These are phyloP conservation scores for Abrostola triplasia DNA, from an alignment of 2,888 invertebrate species.

Conservation along the genomic window DNA sequence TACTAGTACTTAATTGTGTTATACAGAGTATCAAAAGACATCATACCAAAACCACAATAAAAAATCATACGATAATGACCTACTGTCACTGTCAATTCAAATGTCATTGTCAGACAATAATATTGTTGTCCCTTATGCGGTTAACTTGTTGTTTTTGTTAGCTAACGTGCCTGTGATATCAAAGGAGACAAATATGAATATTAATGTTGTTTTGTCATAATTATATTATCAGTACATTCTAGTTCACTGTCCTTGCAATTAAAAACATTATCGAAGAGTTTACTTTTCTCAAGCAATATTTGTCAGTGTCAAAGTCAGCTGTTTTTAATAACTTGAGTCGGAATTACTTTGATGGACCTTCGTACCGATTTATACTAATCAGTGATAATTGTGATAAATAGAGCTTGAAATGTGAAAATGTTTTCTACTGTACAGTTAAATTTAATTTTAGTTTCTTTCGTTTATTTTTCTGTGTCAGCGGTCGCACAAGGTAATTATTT, in stretches of 20 bases:
- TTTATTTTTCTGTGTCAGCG: constrained; percentile 20
- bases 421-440: constrained; percentile 4
- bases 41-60: too few relatives aligned
- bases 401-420: constrained; percentile 23
- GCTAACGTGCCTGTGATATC: constrained; percentile 9
- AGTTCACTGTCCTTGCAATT: constrained; percentile 5
- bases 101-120: constrained; percentile 2
- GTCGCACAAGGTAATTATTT: constrained; percentile 48
- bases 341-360: constrained; percentile 1
- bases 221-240: constrained; percentile 12
- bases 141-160: background rate
- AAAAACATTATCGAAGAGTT: background rate
- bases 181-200: constrained; percentile 27
- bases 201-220: constrained; percentile 6
- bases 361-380: background rate
- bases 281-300: constrained; percentile 3
- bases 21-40: too few relatives aligned
- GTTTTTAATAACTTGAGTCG: constrained; percentile 20
- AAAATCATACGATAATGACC: too few relatives aligned
- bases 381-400: constrained; percentile 3
- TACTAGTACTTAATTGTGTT: too few relatives aligned
- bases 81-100: background rate
- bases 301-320: constrained; percentile 50
- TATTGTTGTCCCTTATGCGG: constrained; percentile 8
- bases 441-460: constrained; percentile 25